phyloP scores from a whole-genome alignment of 2,888 invertebrate genomes.

The Lasioglossum leucozonium region DNA sequence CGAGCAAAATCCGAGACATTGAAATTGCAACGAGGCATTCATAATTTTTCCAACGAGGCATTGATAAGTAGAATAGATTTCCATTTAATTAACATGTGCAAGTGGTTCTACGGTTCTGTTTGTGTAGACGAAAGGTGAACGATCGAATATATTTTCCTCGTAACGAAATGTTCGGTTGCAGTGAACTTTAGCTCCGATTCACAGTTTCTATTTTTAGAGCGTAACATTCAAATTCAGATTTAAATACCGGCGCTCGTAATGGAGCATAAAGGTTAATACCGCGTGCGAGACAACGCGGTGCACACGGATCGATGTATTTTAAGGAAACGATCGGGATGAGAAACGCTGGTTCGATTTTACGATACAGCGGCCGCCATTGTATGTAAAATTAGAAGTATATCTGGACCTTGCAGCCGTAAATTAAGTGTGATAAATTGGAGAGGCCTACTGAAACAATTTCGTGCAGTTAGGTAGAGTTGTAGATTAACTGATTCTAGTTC shows the following conservation, averaged over 20 bases:
- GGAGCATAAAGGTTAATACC: slow-evolving; percentile 2
- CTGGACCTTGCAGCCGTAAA: neutral
- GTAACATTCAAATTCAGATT: slow-evolving; percentile 11
- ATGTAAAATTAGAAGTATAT: slow-evolving; percentile 10
- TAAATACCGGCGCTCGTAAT: neutral
- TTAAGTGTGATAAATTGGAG: neutral
- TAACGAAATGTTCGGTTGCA: neutral
- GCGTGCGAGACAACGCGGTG: neutral
- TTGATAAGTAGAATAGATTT: neutral
- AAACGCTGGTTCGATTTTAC: neutral
- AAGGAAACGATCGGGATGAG: neutral
- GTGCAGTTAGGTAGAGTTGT: neutral
- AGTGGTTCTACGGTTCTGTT: neutral
- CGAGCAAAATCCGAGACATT: no score
- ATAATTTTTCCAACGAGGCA: neutral
- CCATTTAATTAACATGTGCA: neutral
- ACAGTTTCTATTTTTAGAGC: neutral
- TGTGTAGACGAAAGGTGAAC: neutral
- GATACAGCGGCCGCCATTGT: neutral
- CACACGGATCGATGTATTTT: neutral
- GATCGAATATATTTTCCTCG: neutral
- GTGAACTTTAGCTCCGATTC: neutral
- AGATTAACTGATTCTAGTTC: neutral
- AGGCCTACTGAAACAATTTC: neutral
- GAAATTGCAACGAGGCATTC: neutral